Conservation (phyloP, 2,113 vertebrate genomes). For the Gopherus flavomarginatus region DNA sequence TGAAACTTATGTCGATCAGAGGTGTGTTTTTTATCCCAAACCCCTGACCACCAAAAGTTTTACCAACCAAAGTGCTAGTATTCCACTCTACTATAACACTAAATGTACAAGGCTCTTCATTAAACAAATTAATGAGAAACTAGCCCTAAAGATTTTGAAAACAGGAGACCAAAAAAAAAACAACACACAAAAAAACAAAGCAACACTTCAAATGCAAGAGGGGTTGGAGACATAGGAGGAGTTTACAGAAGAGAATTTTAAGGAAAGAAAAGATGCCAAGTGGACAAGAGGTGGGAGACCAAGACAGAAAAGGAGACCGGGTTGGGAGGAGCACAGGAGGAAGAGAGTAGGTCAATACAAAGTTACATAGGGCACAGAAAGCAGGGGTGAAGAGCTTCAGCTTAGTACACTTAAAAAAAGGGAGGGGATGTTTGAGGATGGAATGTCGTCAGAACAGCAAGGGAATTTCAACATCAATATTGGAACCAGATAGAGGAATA, state of each 20-base stretch:
- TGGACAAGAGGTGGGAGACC: background rate
- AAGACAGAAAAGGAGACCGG: background rate
- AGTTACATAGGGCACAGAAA: background rate
- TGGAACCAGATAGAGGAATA: background rate
- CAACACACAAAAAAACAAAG: background rate
- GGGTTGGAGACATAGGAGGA: background rate
- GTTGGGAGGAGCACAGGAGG: background rate
- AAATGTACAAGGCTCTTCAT: background rate
- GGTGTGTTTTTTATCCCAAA: too few relatives aligned
- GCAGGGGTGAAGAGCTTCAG: background rate
- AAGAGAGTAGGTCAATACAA: accelerated
- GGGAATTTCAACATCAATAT: background rate
- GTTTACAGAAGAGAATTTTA: background rate
- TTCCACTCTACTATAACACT: background rate
- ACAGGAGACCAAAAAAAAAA: background rate
- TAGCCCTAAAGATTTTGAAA: background rate
- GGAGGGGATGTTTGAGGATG: background rate
- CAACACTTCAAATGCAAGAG: background rate
- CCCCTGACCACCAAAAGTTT: too few relatives aligned
- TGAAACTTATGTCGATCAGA: too few relatives aligned
- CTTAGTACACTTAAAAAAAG: background rate
- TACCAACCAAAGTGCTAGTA: too few relatives aligned
- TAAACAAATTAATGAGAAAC: background rate
- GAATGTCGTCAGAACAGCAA: background rate
- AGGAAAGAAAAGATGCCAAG: background rate